Base-by-base conservation (phyloP, 2,888 invertebrate species). In the Brenthis hecate region DNA sequence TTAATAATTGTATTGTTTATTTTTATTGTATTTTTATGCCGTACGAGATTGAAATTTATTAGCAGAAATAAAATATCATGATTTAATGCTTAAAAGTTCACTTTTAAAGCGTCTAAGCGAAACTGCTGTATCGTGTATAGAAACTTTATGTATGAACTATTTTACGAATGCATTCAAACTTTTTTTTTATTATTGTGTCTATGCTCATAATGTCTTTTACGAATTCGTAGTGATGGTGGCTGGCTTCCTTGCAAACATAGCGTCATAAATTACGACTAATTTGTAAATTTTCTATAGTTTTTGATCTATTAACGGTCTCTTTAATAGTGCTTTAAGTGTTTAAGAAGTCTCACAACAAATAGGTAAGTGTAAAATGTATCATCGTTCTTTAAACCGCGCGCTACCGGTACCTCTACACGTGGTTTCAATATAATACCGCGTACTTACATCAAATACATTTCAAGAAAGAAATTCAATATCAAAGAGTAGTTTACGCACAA, bases 221-320 rank as follows among this genome's bases (percentile, higher is more conserved):
- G 89, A 86, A 87, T 89, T 88, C 84, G 88, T 92, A 92, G 92
- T 91, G 92, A 92, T 91, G 93, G 92, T 92, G 92, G 93, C 92
- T 91, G 92, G 92, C 92, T 91, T 93, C 87, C 89, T 92, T 89
- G 91, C 89, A 85, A 87, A 87, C 88, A 84, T 89, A 90, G 90
- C 91, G 81, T 89, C 90, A 81, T 91, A 88, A 88, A 86, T 89
- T 91, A 83, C 85, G 82, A 77, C 77, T 83, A 82, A 89, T 85
- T 91, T 86, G 83, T 86, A 82, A 83, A 85, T 80, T 83, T 85
- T 84, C 79, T 79, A 73, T 79, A 82, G 79, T 85, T 86, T 86
- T 86, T 81, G 85, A 78, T 89, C 88, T 83, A 81, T 67, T 72
- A 83, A 81, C 86, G 87, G 83, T 88, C 85, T 76, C 83, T 81